phyloP scores from a whole-genome alignment of 2,113 vertebrate species.

The Oenanthe oenanthe region DNA sequence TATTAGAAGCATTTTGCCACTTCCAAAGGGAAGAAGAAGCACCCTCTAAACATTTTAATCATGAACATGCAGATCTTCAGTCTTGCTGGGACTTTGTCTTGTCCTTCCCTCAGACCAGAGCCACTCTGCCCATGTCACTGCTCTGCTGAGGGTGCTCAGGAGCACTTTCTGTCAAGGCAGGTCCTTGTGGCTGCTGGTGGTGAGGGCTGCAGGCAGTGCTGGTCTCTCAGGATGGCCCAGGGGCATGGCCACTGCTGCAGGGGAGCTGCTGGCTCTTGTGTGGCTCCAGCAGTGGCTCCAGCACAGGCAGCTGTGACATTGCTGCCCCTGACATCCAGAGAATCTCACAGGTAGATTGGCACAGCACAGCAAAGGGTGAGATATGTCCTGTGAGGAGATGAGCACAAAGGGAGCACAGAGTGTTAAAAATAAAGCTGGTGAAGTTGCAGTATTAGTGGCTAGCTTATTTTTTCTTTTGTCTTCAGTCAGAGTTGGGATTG shows the following conservation, averaged over 20 bases:
- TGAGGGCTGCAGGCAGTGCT: background rate
- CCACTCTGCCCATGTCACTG: fast-evolving
- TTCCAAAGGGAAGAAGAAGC: background rate
- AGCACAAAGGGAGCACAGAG: background rate
- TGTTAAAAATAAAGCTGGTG: conserved; percentile 68
- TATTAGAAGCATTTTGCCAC: conserved; percentile 54
- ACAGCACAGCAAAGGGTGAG: conserved; percentile 30
- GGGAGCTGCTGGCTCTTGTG: conserved; percentile 19
- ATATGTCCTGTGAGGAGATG: background rate
- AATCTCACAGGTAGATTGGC: conserved; percentile 43
- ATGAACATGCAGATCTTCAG: background rate
- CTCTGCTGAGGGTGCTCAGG: background rate
- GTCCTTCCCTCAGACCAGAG: background rate
- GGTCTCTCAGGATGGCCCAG: background rate
- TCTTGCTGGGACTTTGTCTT: background rate
- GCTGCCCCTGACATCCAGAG: conserved; percentile 25
- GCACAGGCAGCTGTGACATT: background rate
- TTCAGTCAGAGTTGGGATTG: too few relatives aligned
- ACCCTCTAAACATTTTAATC: conserved; percentile 43
- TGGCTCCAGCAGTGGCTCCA: conserved; percentile 21
- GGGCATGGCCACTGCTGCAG: background rate
- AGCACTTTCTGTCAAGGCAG: background rate
- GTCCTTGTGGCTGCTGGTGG: background rate
- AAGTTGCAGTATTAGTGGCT: background rate
- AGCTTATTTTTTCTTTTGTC: too few relatives aligned